A percentile compares a stretch with the other conserved stretches of the same genome.
These are phyloP conservation scores for Danio kyathit DNA, from an alignment of 2,797 vertebrate species.

Conservation along the genomic window DNA sequence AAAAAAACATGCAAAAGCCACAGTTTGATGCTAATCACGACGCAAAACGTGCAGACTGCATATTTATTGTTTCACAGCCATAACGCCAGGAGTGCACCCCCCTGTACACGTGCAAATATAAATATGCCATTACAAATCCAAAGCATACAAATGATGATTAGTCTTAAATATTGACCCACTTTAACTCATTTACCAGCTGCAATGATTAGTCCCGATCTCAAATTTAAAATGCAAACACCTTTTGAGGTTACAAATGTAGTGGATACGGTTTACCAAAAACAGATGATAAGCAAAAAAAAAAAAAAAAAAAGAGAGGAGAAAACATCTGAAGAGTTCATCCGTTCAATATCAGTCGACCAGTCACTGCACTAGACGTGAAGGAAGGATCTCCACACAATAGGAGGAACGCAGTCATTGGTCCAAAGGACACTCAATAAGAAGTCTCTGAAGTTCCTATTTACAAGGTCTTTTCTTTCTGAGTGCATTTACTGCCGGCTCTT, in stretches of 20 bases:
- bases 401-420: constrained; percentile 73
- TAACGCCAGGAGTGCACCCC: constrained; percentile 25
- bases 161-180: constrained; percentile 70
- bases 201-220: constrained; percentile 16
- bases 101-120: constrained; percentile 82
- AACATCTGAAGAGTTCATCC: constrained; percentile 29
- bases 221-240: constrained; percentile 22
- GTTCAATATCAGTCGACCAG: not conserved
- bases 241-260: constrained; percentile 50
- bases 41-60: constrained; percentile 17
- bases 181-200: constrained; percentile 58
- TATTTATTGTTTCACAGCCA: constrained; percentile 70
- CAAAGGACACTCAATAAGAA: constrained; percentile 68
- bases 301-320: not conserved
- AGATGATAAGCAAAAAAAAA: not conserved
- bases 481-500: constrained; percentile 92
- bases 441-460: constrained; percentile 74
- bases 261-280: constrained; percentile 42
- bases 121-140: constrained; percentile 79
- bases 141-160: constrained; percentile 70
- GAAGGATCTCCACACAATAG: constrained; percentile 43
- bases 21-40: not conserved
- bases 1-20: constrained; percentile 37
- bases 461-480: constrained; percentile 54
- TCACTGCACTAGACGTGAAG: constrained; percentile 26